Evolutionary conservation across 1,140 invertebrate species (phyloP).

Genomic region (Leucophenga varia): DNA sequence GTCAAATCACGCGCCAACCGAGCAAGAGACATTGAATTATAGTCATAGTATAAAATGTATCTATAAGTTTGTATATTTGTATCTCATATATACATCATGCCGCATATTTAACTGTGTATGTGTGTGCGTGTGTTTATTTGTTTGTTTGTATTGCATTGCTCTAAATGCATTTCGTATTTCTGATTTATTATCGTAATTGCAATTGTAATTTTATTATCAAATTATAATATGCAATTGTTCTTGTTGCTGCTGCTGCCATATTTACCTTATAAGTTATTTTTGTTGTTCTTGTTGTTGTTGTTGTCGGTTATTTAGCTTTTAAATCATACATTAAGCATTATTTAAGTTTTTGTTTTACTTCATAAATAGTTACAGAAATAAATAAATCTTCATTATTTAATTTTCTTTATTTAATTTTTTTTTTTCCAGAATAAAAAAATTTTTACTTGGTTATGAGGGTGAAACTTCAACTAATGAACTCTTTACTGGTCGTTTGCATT

Average conservation of each 20-base stretch:
- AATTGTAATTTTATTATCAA: conserved; percentile 26
- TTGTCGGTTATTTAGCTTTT: no score
- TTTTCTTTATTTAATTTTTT: background rate
- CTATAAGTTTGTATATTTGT: no score
- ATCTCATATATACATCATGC: background rate
- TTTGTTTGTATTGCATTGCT: background rate
- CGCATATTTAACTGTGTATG: conserved; percentile 13
- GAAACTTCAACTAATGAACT: conserved; percentile 67
- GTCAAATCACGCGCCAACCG: background rate
- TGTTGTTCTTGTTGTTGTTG: no score
- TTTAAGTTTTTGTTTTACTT: no score
- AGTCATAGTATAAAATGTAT: no score
- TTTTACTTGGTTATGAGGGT: conserved; percentile 81
- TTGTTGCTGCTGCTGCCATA: background rate
- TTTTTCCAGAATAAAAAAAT: conserved; percentile 67
- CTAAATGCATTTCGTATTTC: conserved; percentile 1
- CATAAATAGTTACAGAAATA: no score
- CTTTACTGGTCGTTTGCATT: conserved; percentile 73
- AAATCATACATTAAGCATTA: no score
- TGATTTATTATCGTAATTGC: conserved; percentile 17
- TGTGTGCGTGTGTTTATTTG: background rate
- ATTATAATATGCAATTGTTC: conserved; percentile 11
- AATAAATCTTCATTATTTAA: conserved; percentile 1
- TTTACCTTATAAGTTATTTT: no score
- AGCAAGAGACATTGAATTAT: no score